phyloP scores from a whole-genome alignment of 2,888 invertebrate genomes.

The Cloeon dipterum region DNA sequence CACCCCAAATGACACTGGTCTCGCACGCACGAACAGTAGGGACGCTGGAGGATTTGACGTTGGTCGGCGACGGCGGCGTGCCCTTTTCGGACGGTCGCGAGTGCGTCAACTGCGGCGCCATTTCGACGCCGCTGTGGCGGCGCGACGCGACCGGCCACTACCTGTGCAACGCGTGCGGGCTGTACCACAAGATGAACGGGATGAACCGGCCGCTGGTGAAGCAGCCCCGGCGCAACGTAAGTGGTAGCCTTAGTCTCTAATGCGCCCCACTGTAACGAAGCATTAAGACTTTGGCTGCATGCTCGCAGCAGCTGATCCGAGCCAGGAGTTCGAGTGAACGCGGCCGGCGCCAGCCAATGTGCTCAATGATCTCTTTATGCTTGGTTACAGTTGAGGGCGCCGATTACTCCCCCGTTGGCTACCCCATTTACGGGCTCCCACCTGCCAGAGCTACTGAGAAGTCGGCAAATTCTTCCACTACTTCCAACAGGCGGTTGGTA shows the following conservation, averaged over 20 bases:
- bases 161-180: constrained; percentile 98
- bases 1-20: too few relatives aligned
- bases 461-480: too few relatives aligned
- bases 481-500: constrained; percentile 1
- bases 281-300: too few relatives aligned
- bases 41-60: background rate
- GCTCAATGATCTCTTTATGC: too few relatives aligned
- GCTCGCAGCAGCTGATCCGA: background rate
- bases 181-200: constrained; percentile 93
- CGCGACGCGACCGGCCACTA: constrained; percentile 98
- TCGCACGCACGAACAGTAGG: too few relatives aligned
- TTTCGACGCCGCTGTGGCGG: constrained; percentile 85
- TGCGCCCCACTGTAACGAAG: too few relatives aligned
- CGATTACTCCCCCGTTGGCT: background rate
- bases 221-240: constrained; percentile 79
- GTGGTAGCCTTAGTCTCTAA: constrained; percentile 11
- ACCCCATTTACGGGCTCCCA: too few relatives aligned
- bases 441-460: too few relatives aligned
- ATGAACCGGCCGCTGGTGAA: constrained; percentile 80
- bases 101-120: constrained; percentile 51
- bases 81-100: constrained; percentile 30
- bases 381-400: background rate
- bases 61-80: constrained; percentile 9
- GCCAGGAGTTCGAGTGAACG: too few relatives aligned
- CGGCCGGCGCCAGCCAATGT: too few relatives aligned